Evolutionary conservation across 2,888 invertebrate genomes (phyloP), one percentile per base, ranked within the genome.

Genomic region (Gerris lacustris): DNA sequence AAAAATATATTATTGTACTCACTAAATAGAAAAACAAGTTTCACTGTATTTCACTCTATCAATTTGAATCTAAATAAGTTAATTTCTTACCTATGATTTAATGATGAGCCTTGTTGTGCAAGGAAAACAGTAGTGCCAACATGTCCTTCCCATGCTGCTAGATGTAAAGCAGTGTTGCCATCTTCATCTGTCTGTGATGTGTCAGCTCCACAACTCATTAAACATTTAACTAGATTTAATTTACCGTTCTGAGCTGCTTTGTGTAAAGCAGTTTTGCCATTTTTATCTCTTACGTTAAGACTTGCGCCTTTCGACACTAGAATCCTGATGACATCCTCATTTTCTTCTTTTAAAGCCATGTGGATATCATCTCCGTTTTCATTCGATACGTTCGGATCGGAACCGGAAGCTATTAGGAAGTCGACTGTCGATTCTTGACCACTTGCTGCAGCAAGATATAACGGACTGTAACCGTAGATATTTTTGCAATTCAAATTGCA

Each of bases 241-340:
- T 68, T 47, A 5, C 68, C 68, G 17, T 68, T 31, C 68, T 68
- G 47, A 11, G 63, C 68, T 63, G 68, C 68, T 62, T 62, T 62
- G 62, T 68, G 68, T 17, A 68, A 62, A 6, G 62, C 43, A 17
- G 55, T 68, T 17, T 68, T n/a, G 9, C 68, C 62, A 44, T 68
- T 62, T 5, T 68, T 62, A 11, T 47, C 62, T 11, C 43, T 63
- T 5, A 62, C 63, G 5, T 47, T 44, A 6, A 68, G 44, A 17
- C 68, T 68, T n/a, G 62, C 68, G 43, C 68, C 68, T 44, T 62
- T 47, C 18, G 55, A 47, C 4, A 68, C 63, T 17, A 68, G 44
- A 17, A 68, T 62, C 44, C 62, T 45, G 6, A 68, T 62, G 6
- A 62, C 44, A 18, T 62, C 62, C 9, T 62, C 44, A 63, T 62